These are phyloP conservation scores for Tapera naevia DNA, from an alignment of 2,797 vertebrate genomes.

Conservation along the genomic window DNA sequence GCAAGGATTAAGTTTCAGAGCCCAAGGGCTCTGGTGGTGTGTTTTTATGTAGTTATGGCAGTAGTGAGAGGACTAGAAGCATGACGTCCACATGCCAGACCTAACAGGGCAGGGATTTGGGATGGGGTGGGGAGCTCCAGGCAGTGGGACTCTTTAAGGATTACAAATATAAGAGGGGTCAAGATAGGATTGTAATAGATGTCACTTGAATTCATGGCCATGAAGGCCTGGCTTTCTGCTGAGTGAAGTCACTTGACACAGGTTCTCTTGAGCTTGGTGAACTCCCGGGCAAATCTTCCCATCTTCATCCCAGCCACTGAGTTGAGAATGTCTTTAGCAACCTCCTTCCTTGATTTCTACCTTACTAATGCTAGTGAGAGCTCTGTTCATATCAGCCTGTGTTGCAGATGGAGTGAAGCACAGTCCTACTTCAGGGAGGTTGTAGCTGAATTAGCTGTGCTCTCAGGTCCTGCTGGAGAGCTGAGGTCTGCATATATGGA, in stretches of 20 bases:
- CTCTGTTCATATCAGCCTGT: neutral
- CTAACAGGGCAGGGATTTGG: neutral
- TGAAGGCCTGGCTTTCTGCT: neutral
- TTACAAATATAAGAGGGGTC: neutral
- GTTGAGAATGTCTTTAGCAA: neutral
- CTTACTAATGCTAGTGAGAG: neutral
- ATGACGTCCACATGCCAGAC: neutral
- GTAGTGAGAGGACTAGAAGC: neutral
- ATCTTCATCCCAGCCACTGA: neutral
- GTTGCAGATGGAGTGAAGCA: neutral
- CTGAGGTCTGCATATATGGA: rapidly evolving
- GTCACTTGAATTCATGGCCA: neutral
- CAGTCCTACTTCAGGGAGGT: neutral
- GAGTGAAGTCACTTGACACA: neutral
- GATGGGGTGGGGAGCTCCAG: neutral
- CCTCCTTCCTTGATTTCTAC: neutral
- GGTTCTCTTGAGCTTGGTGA: neutral
- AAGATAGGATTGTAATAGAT: neutral
- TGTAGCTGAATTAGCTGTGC: neutral
- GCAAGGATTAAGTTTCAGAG: neutral
- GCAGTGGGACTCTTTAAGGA: neutral
- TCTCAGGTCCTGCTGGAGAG: neutral
- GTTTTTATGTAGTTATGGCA: neutral
- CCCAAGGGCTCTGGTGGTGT: neutral
- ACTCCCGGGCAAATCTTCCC: neutral